Evolutionary conservation across 2,113 vertebrate species (phyloP), one percentile per base, ranked within the genome.

Genomic region (Brachyhypopomus occidentalis): DNA sequence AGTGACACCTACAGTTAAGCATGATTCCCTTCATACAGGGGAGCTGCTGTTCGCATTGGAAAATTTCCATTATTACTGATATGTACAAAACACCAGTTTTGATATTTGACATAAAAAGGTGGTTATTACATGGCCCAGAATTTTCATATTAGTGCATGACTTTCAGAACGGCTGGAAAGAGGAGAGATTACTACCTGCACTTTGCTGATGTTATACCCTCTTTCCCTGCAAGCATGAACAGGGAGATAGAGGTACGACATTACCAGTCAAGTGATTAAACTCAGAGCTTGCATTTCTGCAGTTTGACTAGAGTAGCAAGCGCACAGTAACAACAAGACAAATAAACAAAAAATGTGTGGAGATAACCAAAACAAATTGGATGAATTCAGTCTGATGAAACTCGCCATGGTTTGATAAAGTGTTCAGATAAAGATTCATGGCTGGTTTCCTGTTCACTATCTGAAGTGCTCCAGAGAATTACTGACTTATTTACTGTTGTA

Each of bases 181-280:
- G 88, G 45, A 87, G 84, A 87, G 85, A 85, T 88, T 89, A 85
- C 84, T 82, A 48, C 67, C 36, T 75, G 52, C 52, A 17, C 16
- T 75, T 58, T 81, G 27, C 52, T 22, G 63, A 48, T 41, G 36
- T 70, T 75, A 76, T 81, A 70, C 74, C 58, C 71, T 81, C 78
- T 72, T 71, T 69, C 72, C 56, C 2, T n/a, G 23, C 70, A 69
- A 76, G 72, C 80, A 27, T 41, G 63, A 70, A 67, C 48, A 36
- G 55, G 45, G 30, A 9, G 41, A 59, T 48, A 60, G 30, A 76
- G 72, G 72, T 75, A 75, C 70, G 36, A 23, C 34, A 59, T 75
- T 70, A 75, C 73, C 52, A 75, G 62, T 70, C 52, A 75, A 67
- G 56, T 75, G 64, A 69, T 69, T 75, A 75, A 58, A 75, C 48